Evolutionary conservation across 2,113 vertebrate genomes (phyloP).

Genomic region (human (Homo sapiens)): DNA sequence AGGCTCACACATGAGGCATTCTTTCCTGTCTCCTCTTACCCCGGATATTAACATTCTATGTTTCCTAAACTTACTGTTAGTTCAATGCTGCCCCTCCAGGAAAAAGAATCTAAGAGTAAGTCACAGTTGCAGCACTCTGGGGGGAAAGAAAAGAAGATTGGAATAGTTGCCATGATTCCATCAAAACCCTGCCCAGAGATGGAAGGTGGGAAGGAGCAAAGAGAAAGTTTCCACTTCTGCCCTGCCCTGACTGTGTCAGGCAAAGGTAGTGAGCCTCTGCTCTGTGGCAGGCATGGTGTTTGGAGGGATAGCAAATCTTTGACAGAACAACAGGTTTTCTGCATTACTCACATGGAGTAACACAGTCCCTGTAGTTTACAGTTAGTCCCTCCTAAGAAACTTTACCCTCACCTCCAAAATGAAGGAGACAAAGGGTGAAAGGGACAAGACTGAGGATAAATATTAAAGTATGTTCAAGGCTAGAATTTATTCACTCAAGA

Average conservation of each 20-base stretch:
- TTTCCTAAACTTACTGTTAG: background rate
- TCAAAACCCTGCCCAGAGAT: background rate
- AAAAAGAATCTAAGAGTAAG: background rate
- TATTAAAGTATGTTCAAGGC: background rate
- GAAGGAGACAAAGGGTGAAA: background rate
- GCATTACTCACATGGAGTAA: background rate
- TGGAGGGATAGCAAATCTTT: background rate
- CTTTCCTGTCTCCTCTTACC: background rate
- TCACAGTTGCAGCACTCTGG: background rate
- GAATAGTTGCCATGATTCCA: background rate
- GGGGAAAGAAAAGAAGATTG: background rate
- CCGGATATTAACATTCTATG: background rate
- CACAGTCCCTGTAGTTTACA: background rate
- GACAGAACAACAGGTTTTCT: background rate
- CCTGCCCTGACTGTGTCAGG: background rate
- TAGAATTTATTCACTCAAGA: background rate
- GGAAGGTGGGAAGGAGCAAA: rapidly evolving
- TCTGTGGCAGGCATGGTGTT: rapidly evolving
- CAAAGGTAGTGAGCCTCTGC: background rate
- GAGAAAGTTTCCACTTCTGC: rapidly evolving
- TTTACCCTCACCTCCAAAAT: background rate
- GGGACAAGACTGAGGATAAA: background rate
- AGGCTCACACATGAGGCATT: background rate
- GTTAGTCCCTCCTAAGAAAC: background rate
- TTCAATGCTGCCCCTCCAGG: background rate